Evolutionary conservation across 2,888 invertebrate genomes (phyloP).

Genomic region (Brachynemurus nebulosus): DNA sequence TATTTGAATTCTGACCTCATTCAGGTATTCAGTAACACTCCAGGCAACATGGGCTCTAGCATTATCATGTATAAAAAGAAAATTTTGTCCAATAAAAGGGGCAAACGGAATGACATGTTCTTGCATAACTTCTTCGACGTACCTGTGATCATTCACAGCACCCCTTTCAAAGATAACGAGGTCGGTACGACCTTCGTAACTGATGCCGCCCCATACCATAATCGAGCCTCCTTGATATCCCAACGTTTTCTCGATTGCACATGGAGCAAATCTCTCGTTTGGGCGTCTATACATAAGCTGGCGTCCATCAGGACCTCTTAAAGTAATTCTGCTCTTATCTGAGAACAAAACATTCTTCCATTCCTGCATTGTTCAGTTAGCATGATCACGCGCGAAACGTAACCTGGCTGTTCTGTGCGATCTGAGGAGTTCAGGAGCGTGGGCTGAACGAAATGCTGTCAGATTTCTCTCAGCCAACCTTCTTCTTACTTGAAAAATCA

Average conservation of each 20-base stretch:
- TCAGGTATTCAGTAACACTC: slow-evolving; percentile 16
- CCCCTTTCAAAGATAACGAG: slow-evolving; percentile 5
- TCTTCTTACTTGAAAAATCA: too few relatives aligned
- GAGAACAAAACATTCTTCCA: too few relatives aligned
- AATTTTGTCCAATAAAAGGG: slow-evolving; percentile 15
- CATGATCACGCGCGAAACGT: not conserved
- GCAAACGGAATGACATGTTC: slow-evolving; percentile 18
- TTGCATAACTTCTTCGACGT: slow-evolving; percentile 18
- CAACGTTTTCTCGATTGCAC: slow-evolving; percentile 7
- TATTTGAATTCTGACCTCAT: slow-evolving; percentile 17
- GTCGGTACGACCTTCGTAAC: slow-evolving; percentile 4
- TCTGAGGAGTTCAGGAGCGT: not conserved
- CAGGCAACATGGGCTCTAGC: slow-evolving; percentile 13
- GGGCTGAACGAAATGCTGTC: not conserved
- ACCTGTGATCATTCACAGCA: slow-evolving; percentile 15
- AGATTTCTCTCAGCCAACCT: not conserved
- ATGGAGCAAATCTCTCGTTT: not conserved
- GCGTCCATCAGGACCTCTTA: too few relatives aligned
- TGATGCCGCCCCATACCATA: slow-evolving; percentile 9
- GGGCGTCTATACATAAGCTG: not conserved
- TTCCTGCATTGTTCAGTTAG: not conserved
- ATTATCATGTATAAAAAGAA: not conserved
- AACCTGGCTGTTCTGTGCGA: not conserved
- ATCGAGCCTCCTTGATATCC: slow-evolving; percentile 12
- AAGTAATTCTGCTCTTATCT: too few relatives aligned